phyloP scores from a whole-genome alignment of 2,888 invertebrate species.

The Oligia fasciuncula region DNA sequence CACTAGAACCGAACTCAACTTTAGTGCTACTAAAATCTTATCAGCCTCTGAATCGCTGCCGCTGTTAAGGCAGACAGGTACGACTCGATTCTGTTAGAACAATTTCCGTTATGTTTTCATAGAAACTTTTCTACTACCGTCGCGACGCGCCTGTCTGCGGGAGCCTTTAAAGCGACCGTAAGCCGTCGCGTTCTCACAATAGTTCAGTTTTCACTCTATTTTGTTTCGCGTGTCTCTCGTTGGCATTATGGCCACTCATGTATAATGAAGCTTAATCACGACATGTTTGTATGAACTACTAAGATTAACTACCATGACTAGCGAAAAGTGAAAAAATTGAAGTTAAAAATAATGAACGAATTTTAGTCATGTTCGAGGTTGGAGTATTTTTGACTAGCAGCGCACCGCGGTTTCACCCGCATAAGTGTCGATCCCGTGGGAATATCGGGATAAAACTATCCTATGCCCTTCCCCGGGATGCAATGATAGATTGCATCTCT shows the following conservation, averaged over 20 bases:
- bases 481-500: too few relatives aligned
- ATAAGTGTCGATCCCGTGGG: too few relatives aligned
- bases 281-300: slow-evolving; percentile 55
- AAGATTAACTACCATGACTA: slow-evolving; percentile 38
- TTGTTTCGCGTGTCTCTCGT: slow-evolving; percentile 61
- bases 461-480: too few relatives aligned
- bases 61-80: not conserved
- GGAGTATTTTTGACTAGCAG: not conserved
- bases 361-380: slow-evolving; percentile 6
- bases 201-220: slow-evolving; percentile 63
- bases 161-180: not conserved
- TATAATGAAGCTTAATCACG: slow-evolving; percentile 65
- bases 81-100: too few relatives aligned
- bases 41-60: slow-evolving; percentile 13
- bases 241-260: slow-evolving; percentile 34
- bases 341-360: slow-evolving; percentile 12
- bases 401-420: too few relatives aligned
- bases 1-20: too few relatives aligned
- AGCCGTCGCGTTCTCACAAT: slow-evolving; percentile 46
- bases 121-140: not conserved
- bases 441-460: too few relatives aligned
- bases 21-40: too few relatives aligned
- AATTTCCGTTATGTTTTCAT: not conserved
- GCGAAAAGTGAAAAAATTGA: slow-evolving; percentile 6
- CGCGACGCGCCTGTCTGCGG: not conserved